A percentile compares a stretch with the other conserved stretches of the same genome.
phyloP scores from a whole-genome alignment of 2,797 vertebrate species.

The Capromys pilorides region DNA sequence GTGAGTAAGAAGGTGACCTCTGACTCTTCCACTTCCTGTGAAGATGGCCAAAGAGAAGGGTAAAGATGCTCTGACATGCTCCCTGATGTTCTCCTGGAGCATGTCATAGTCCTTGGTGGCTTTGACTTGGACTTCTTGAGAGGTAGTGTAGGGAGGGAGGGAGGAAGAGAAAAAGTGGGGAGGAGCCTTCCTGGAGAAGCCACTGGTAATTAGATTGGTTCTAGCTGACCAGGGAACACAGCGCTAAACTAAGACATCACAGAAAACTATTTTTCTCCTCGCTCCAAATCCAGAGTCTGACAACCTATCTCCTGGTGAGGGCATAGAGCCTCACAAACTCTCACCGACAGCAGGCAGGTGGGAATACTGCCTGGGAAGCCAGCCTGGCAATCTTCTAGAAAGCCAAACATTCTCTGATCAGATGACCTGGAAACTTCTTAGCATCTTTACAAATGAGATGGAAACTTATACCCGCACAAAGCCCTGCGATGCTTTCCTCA shows the following conservation, averaged over 20 bases:
- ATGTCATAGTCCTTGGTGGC: background rate
- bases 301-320: no score
- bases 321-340: background rate
- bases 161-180: accelerated
- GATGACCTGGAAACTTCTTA: background rate
- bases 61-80: background rate
- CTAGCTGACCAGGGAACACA: background rate
- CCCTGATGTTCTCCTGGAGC: background rate
- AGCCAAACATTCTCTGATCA: background rate
- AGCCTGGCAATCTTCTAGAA: background rate
- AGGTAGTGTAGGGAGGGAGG: accelerated
- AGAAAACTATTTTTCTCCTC: background rate
- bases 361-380: background rate
- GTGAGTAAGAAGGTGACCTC: background rate
- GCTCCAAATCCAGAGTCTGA: accelerated
- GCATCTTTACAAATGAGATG: background rate
- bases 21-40: background rate
- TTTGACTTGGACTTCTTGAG: background rate
- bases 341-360: background rate
- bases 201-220: background rate
- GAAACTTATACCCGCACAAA: background rate
- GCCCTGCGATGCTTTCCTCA: background rate
- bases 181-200: background rate
- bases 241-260: background rate
- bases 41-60: background rate